Evolutionary conservation across 1,140 invertebrate genomes (phyloP).

Genomic region (Dinoponera quadriceps): DNA sequence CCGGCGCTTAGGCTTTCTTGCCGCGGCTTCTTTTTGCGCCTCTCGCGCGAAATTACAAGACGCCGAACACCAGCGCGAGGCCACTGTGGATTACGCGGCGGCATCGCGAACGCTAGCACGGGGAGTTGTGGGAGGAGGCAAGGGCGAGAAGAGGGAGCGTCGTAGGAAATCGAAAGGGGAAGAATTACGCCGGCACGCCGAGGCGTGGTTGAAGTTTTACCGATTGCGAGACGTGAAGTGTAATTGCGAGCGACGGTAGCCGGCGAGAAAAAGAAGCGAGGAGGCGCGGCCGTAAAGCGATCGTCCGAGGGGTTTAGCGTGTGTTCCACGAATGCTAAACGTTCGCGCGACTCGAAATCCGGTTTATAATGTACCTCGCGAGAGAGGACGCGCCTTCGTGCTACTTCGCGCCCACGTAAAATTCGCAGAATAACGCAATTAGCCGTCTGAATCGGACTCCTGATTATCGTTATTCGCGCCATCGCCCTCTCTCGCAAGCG

Average conservation of each 20-base stretch:
- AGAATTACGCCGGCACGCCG: constrained; percentile 64
- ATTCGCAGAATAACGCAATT: constrained; percentile 57
- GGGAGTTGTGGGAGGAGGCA: no score
- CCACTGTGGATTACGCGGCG: not conserved
- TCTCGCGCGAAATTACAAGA: constrained; percentile 65
- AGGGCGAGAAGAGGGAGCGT: not conserved
- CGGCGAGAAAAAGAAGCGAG: constrained; percentile 1
- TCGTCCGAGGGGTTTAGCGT: constrained; percentile 35
- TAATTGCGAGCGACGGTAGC: constrained; percentile 62
- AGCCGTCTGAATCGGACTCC: constrained; percentile 31
- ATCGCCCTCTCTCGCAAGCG: constrained; percentile 1
- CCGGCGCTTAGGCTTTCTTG: constrained; percentile 46
- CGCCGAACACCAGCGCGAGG: constrained; percentile 1
- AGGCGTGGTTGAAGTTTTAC: constrained; percentile 61
- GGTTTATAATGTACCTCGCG: constrained; percentile 44
- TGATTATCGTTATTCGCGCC: constrained; percentile 54
- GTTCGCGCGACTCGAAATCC: constrained; percentile 22
- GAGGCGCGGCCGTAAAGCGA: not conserved
- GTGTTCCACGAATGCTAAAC: constrained; percentile 21
- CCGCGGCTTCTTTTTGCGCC: not conserved
- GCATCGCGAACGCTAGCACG: not conserved
- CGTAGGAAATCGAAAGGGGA: constrained; percentile 66
- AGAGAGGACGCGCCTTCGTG: constrained; percentile 38
- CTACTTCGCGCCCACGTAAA: constrained; percentile 33
- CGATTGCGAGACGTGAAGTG: constrained; percentile 66